Evolutionary conservation across 2,797 vertebrate species (phyloP).

Genomic region (Crenuchus spilurus): DNA sequence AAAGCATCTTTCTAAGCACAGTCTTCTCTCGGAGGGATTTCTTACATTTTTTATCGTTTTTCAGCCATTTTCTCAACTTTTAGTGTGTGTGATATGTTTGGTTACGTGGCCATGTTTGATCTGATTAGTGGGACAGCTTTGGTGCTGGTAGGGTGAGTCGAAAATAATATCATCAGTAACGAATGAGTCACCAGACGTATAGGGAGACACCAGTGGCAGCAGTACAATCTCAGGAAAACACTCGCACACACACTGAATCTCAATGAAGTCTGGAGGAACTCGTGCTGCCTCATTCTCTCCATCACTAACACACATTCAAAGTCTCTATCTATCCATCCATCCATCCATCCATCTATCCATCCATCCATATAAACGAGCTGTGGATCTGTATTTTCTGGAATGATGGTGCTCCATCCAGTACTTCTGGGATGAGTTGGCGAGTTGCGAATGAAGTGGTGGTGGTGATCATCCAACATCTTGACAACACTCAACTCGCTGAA

Average conservation of each 20-base stretch:
- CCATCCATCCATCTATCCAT: neutral
- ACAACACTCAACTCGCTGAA: too few relatives aligned
- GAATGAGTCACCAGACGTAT: conserved; percentile 71
- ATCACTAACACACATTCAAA: conserved; percentile 20
- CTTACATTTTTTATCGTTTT: neutral
- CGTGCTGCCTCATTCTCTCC: conserved; percentile 20
- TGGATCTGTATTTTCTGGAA: too few relatives aligned
- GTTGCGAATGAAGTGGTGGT: too few relatives aligned
- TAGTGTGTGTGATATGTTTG: neutral
- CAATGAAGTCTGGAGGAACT: conserved; percentile 55
- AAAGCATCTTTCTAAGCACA: neutral
- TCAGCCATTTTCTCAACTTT: neutral
- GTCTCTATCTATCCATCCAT: neutral
- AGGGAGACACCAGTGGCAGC: conserved; percentile 64
- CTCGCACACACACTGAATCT: conserved; percentile 58
- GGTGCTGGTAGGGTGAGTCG: conserved; percentile 25
- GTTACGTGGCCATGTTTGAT: conserved; percentile 10
- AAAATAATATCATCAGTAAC: conserved; percentile 34
- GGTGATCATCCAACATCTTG: too few relatives aligned
- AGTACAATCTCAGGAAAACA: conserved; percentile 57
- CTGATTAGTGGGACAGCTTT: conserved; percentile 35
- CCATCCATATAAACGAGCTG: too few relatives aligned
- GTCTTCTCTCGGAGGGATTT: neutral
- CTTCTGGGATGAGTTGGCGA: too few relatives aligned
- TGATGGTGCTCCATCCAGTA: too few relatives aligned